Percentiles rank a stretch among this genome's conserved stretches.
These are phyloP conservation scores for Wasmannia auropunctata DNA, from an alignment of 1,140 invertebrate species.

Conservation along the genomic window DNA sequence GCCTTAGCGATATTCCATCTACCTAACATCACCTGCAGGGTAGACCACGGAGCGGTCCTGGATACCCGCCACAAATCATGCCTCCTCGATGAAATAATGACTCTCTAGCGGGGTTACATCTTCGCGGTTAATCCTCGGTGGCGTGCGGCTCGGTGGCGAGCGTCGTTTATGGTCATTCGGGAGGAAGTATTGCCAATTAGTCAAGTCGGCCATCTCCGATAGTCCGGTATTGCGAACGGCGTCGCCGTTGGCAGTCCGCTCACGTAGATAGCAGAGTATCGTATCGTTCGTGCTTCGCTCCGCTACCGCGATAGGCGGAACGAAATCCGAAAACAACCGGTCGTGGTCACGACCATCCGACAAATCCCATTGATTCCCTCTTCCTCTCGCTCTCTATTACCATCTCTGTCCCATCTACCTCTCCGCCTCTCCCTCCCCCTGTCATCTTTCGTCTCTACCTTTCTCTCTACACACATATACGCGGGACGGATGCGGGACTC, in stretches of 20 bases:
- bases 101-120: slow-evolving; percentile 49
- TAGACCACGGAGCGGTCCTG: no score
- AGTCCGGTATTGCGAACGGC: slow-evolving; percentile 49
- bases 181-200: slow-evolving; percentile 80
- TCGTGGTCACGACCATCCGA: slow-evolving; percentile 57
- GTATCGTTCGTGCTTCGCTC: slow-evolving; percentile 46
- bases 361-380: slow-evolving; percentile 49
- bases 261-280: slow-evolving; percentile 28
- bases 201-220: slow-evolving; percentile 70
- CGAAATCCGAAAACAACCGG: slow-evolving; percentile 65
- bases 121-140: slow-evolving; percentile 58
- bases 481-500: slow-evolving; percentile 22
- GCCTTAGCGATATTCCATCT: neutral
- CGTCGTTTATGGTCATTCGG: slow-evolving; percentile 64
- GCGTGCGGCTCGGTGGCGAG: slow-evolving; percentile 22
- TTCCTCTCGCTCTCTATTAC: slow-evolving; percentile 16
- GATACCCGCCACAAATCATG: slow-evolving; percentile 45
- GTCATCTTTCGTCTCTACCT: slow-evolving; percentile 46
- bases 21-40: neutral
- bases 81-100: slow-evolving; percentile 52
- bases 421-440: slow-evolving; percentile 10
- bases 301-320: slow-evolving; percentile 57
- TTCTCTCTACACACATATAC: slow-evolving; percentile 18
- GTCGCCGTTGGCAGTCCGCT: slow-evolving; percentile 31
- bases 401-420: neutral